Conservation (phyloP, 2,888 invertebrate genomes). For the Unio delphinus region DNA sequence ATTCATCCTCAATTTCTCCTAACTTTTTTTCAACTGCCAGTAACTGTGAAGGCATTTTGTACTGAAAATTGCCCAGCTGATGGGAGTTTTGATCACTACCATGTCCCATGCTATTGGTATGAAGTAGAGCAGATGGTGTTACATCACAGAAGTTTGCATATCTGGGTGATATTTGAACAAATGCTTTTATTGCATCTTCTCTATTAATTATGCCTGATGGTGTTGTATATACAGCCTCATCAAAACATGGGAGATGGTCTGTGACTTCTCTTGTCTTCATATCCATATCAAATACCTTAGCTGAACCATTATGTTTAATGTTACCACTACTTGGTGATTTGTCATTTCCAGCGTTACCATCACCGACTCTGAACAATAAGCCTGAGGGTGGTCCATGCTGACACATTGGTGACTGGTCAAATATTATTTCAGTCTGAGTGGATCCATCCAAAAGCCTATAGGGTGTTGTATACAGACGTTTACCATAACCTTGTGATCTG, state of each 20-base stretch:
- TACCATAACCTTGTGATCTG: neutral
- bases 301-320: constrained; percentile 3
- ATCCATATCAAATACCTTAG: constrained; percentile 7
- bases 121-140: constrained; percentile 20
- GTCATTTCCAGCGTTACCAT: neutral
- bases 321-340: neutral
- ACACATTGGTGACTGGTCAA: neutral
- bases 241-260: neutral
- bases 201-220: neutral
- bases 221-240: constrained; percentile 5
- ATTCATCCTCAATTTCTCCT: too few species aligned
- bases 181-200: too few species aligned
- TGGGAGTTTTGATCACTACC: neutral
- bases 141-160: constrained; percentile 9
- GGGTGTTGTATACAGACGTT: constrained; percentile 6
- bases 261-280: neutral
- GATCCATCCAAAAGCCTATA: constrained; percentile 7
- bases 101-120: constrained; percentile 13
- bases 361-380: neutral
- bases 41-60: neutral
- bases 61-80: neutral
- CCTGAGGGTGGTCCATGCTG: constrained; percentile 8
- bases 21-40: too few species aligned
- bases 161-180: neutral
- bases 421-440: neutral